Conservation (phyloP, 1,140 invertebrate genomes). For the Eumeta japonica region DNA sequence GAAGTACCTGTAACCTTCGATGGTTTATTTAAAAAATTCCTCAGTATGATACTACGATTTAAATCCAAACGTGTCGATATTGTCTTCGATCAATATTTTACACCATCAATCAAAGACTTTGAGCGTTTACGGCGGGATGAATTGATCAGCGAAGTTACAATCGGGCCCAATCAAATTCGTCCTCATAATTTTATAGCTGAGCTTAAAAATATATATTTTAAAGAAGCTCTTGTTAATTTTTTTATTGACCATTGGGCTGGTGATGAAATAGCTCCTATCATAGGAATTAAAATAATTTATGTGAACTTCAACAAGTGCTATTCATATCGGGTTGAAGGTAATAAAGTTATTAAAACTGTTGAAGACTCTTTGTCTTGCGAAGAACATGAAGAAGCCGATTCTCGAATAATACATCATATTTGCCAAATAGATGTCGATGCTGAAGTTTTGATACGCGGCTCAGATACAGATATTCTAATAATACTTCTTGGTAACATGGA, state of each 20-base stretch:
- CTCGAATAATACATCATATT: constrained; percentile 25
- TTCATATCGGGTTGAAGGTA: constrained; percentile 13
- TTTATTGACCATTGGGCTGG: constrained; percentile 18
- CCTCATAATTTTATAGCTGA: no score
- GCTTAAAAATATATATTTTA: constrained; percentile 26
- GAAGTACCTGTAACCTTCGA: no score
- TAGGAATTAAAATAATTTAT: constrained; percentile 19
- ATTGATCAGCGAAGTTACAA: no score
- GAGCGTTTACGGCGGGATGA: no score
- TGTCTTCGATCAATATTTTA: no score
- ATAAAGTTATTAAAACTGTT: constrained; percentile 13
- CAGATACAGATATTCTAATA: constrained; percentile 22
- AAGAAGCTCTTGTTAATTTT: constrained; percentile 21
- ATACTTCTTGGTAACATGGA: constrained; percentile 23
- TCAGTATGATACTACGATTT: no score
- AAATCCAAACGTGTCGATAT: no score
- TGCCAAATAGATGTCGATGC: constrained; percentile 16
- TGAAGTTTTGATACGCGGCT: constrained; percentile 14
- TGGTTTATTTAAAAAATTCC: no score
- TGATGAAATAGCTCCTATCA: constrained; percentile 16
- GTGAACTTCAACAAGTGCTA: constrained; percentile 18
- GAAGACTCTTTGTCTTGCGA: no score
- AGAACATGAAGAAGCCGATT: constrained; percentile 27
- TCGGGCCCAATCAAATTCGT: no score
- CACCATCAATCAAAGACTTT: no score